These are phyloP conservation scores for Drosophila pandora DNA, from an alignment of 1,140 invertebrate species.

Conservation along the genomic window DNA sequence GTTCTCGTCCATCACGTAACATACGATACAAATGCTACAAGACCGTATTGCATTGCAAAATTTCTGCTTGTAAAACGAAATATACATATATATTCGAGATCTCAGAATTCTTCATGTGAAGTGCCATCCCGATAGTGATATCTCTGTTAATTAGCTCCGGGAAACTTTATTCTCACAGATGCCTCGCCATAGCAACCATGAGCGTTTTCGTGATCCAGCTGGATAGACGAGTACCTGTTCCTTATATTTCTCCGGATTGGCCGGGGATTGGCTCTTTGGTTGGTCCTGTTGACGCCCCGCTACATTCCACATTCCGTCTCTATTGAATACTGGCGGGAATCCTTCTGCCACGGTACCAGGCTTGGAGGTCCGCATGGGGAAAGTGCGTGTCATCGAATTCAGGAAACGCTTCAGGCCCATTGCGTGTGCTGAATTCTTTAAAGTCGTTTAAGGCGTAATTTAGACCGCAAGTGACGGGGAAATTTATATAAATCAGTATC, in stretches of 20 bases:
- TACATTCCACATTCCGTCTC: conserved; percentile 24
- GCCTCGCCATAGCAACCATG: background rate
- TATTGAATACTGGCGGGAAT: conserved; percentile 15
- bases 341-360: conserved; percentile 12
- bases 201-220: background rate
- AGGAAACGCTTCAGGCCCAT: conserved; percentile 29
- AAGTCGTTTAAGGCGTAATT: background rate
- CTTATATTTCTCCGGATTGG: background rate
- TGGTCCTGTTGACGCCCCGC: background rate
- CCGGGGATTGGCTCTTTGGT: background rate
- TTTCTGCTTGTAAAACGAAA: background rate
- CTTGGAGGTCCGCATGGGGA: conserved; percentile 1
- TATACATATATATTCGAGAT: background rate
- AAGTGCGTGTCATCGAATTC: conserved; percentile 3
- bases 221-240: background rate
- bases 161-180: background rate
- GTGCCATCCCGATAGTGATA: background rate
- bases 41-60: background rate
- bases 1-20: background rate
- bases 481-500: conserved; percentile 8
- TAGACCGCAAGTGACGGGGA: conserved; percentile 1
- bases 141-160: background rate
- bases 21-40: background rate
- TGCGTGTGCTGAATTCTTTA: background rate
- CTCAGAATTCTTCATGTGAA: background rate